These are phyloP conservation scores for Oxycera nigricornis DNA, from an alignment of 2,888 invertebrate species.

Conservation along the genomic window DNA sequence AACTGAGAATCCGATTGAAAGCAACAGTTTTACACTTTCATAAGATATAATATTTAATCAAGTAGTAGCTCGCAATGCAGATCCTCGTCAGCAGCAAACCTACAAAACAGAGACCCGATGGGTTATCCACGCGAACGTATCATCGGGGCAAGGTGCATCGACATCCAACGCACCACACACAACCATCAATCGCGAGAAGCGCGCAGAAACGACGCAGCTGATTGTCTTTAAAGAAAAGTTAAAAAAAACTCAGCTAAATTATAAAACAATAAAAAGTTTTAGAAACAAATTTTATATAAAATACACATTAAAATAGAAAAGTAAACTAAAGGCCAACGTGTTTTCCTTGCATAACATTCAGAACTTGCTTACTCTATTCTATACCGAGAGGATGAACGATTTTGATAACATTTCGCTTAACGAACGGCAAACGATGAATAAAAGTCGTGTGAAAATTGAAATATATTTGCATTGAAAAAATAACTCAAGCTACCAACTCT, in stretches of 20 bases:
- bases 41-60: constrained; percentile 31
- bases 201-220: background rate
- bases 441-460: background rate
- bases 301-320: constrained; percentile 34
- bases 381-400: too few species aligned
- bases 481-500: background rate
- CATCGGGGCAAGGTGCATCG: background rate
- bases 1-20: background rate
- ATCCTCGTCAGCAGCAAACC: constrained; percentile 3
- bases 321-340: constrained; percentile 14
- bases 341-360: constrained; percentile 33
- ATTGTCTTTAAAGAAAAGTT: background rate
- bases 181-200: background rate
- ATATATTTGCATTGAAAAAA: background rate
- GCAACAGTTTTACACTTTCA: constrained; percentile 27
- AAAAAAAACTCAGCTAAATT: constrained; percentile 9
- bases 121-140: background rate
- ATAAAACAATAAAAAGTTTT: constrained; percentile 30
- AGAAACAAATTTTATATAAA: constrained; percentile 41
- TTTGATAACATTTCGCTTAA: too few species aligned
- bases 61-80: constrained; percentile 7
- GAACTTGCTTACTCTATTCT: background rate
- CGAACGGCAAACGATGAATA: too few species aligned
- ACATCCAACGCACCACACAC: background rate
- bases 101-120: background rate